Evolutionary conservation across 2,113 vertebrate species (phyloP).

Genomic region (Pipra filicauda): DNA sequence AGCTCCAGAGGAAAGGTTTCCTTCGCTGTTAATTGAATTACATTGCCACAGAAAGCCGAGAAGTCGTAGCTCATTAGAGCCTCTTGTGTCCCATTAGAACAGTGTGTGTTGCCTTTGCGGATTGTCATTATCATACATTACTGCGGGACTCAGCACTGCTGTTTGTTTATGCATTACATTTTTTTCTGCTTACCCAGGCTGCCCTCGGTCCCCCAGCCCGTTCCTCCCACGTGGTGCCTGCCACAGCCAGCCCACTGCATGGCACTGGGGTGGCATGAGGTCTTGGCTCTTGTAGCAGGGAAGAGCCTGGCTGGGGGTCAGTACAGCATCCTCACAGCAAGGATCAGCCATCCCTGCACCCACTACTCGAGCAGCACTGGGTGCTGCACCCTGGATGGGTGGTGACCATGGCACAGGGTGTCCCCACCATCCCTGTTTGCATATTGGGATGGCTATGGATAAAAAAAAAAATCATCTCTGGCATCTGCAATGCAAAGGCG

Average conservation of each 20-base stretch:
- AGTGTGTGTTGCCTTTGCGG: constrained; percentile 51
- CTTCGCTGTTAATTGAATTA: constrained; percentile 68
- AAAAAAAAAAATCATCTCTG: neutral
- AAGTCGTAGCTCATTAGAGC: constrained; percentile 66
- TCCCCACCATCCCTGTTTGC: rapidly evolving
- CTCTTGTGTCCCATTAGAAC: constrained; percentile 63
- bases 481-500: constrained; percentile 48
- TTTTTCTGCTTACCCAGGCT: constrained; percentile 13
- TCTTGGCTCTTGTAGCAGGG: neutral
- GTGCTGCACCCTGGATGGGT: neutral
- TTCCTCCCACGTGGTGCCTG: neutral
- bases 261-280: neutral
- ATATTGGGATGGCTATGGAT: neutral
- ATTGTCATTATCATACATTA: constrained; percentile 60
- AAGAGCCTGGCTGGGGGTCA: neutral
- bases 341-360: neutral
- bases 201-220: neutral
- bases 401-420: rapidly evolving
- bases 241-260: neutral
- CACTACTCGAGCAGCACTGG: neutral
- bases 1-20: constrained; percentile 24
- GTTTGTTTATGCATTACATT: constrained; percentile 52
- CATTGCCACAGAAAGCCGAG: constrained; percentile 62
- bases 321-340: neutral
- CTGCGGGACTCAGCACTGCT: constrained; percentile 42